Base-by-base conservation (phyloP, 1,140 invertebrate species). In the Penaeus indicus region DNA sequence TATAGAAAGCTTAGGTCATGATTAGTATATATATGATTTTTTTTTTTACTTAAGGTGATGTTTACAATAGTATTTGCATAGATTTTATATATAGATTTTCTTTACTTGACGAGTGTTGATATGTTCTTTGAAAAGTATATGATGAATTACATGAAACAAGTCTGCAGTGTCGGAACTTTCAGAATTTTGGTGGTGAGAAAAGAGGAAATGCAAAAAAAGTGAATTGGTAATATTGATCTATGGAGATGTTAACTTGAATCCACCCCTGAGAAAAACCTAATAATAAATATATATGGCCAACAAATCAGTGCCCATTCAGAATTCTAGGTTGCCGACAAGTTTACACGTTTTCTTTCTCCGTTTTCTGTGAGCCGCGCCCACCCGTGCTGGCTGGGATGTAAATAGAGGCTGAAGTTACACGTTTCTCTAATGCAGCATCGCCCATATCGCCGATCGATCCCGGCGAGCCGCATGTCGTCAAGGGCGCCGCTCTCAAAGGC, bases 391-490 rank as follows among this genome's bases (percentile, higher is more conserved):
- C 69, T 60, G 62, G 84, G 61, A 86, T 86, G 84, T 86, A 47
- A 86, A 79, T 78, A 86, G 79, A 77, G 75, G 72, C 61, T 72
- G 42, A 62, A 27, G n/a, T 47, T 42, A 60, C 72, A 77, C 79
- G 72, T 79, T 78, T 42, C 84, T n/a, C 25, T 79, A 79, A 86
- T 84, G 84, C 84, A 86, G 87, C 87, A 88, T 78, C 87, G 87
- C 75, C 81, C 81, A 82, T 84, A 77, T 47, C 38, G 63, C 42
- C 75, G 81, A 77, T 78, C 82, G 72, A 78, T 78, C 38, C 67
- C 64, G 27, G 54, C 54, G 61, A 77, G 72, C 80, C 61, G 72
- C 81, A 64, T 78, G 81, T 84, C 86, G 87, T 79, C 72, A 88
- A 88, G 81, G 87, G 38, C 81, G 86, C 32, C 62, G 54, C 42